A percentile compares a stretch with the other conserved stretches of the same genome.
phyloP scores from a whole-genome alignment of 2,113 vertebrate species.

The Myiopsitta monachus region DNA sequence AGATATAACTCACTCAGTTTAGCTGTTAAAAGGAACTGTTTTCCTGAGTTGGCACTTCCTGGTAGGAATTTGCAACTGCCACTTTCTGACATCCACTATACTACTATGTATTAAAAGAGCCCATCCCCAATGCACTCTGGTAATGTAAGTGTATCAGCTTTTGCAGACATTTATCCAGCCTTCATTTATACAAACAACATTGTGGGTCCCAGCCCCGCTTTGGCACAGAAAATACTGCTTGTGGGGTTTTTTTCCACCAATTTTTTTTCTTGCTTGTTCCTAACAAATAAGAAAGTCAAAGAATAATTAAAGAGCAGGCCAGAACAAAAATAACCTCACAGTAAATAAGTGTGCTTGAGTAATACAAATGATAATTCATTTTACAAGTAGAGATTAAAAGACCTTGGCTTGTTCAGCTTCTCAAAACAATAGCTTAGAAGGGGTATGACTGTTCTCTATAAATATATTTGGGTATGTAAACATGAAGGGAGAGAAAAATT shows the following conservation, averaged over 20 bases:
- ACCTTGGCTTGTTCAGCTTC: conserved; percentile 47
- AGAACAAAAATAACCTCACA: neutral
- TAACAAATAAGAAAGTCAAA: conserved; percentile 9
- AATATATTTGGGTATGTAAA: conserved; percentile 36
- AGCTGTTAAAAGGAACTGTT: neutral
- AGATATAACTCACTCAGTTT: neutral
- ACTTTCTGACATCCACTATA: neutral
- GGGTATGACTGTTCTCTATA: neutral
- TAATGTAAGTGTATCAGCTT: neutral
- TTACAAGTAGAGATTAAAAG: conserved; percentile 42
- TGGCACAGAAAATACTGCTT: neutral
- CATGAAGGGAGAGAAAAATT: conserved; percentile 15
- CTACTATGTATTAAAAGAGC: neutral
- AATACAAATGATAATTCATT: conserved; percentile 60
- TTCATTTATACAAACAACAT: neutral
- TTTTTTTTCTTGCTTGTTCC: neutral
- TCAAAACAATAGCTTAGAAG: conserved; percentile 35
- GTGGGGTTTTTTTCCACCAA: neutral
- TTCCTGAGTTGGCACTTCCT: neutral
- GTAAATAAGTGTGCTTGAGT: conserved; percentile 31
- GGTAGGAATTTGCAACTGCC: neutral
- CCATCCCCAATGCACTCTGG: neutral
- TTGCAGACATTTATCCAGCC: neutral
- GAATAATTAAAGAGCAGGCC: conserved; percentile 22
- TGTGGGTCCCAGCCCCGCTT: neutral